Evolutionary conservation across 1,140 invertebrate genomes (phyloP).

Genomic region (Drosophila tropicalis): DNA sequence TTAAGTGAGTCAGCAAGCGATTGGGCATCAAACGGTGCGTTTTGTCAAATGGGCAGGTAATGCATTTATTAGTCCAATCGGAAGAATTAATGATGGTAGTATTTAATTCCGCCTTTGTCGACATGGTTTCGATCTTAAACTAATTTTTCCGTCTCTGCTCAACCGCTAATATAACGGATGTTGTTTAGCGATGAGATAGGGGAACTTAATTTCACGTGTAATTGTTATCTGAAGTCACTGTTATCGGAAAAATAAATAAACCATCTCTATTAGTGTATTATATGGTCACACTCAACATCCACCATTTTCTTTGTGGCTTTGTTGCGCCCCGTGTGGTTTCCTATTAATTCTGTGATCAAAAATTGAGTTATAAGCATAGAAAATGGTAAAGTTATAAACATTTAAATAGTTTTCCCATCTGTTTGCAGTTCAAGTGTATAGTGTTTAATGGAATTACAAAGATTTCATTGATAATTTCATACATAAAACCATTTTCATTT

Average conservation of each 20-base stretch:
- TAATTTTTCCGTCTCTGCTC: neutral
- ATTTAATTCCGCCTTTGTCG: neutral
- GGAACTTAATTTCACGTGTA: neutral
- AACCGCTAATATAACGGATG: neutral
- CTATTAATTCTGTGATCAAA: slow-evolving; percentile 74
- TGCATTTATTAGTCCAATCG: neutral
- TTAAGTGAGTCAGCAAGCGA: slow-evolving; percentile 35
- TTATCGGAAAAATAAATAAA: too few relatives aligned
- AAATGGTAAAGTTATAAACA: slow-evolving; percentile 66
- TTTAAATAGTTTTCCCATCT: slow-evolving; percentile 20
- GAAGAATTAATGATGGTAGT: neutral
- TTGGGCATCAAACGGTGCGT: slow-evolving; percentile 26
- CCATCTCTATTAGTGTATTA: neutral
- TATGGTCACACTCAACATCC: slow-evolving; percentile 40
- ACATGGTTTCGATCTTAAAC: neutral
- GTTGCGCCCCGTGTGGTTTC: slow-evolving; percentile 61
- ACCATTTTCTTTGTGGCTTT: slow-evolving; percentile 77
- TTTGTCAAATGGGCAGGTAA: slow-evolving; percentile 40
- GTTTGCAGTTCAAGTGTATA: slow-evolving; percentile 45
- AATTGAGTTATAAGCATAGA: slow-evolving; percentile 61
- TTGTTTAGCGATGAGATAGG: neutral
- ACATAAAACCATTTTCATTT: slow-evolving; percentile 58
- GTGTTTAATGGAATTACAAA: slow-evolving; percentile 20
- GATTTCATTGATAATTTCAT: slow-evolving; percentile 65
- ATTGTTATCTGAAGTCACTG: neutral